Conservation (phyloP, 1,140 invertebrate species). For the Ectropis grisescens region DNA sequence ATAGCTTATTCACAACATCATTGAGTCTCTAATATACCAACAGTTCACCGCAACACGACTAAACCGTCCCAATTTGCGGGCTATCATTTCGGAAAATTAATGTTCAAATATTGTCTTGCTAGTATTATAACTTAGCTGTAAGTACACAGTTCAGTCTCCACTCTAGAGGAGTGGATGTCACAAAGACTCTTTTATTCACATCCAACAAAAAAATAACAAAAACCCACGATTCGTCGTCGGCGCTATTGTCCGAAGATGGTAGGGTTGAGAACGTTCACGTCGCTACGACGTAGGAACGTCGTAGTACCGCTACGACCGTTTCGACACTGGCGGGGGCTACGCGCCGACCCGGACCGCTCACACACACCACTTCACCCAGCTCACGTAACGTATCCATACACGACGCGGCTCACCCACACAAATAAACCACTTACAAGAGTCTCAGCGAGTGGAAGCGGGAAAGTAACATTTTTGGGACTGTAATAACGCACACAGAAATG, state of each 20-base stretch:
- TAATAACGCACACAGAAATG: constrained; percentile 55
- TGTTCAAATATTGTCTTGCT: constrained; percentile 39
- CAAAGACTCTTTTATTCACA: constrained; percentile 37
- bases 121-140: too few relatives aligned
- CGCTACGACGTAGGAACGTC: constrained; percentile 48
- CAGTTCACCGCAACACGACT: constrained; percentile 22
- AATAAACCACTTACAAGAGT: constrained; percentile 25
- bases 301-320: constrained; percentile 43
- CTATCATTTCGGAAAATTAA: constrained; percentile 25
- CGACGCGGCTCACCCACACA: constrained; percentile 33
- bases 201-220: constrained; percentile 48
- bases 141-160: too few relatives aligned
- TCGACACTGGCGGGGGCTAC: constrained; percentile 60
- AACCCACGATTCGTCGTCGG: constrained; percentile 39
- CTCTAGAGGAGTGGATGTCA: constrained; percentile 31
- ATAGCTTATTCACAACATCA: too few relatives aligned
- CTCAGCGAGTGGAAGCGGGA: constrained; percentile 43
- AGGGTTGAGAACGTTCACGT: constrained; percentile 16
- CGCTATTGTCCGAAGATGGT: constrained; percentile 49
- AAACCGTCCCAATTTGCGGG: constrained; percentile 24
- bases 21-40: constrained; percentile 16
- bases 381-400: constrained; percentile 12
- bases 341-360: constrained; percentile 42
- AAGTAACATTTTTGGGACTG: constrained; percentile 56
- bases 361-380: constrained; percentile 28